These are phyloP conservation scores for Phataginus tetradactyla DNA, from an alignment of 2,797 vertebrate species.

Conservation along the genomic window DNA sequence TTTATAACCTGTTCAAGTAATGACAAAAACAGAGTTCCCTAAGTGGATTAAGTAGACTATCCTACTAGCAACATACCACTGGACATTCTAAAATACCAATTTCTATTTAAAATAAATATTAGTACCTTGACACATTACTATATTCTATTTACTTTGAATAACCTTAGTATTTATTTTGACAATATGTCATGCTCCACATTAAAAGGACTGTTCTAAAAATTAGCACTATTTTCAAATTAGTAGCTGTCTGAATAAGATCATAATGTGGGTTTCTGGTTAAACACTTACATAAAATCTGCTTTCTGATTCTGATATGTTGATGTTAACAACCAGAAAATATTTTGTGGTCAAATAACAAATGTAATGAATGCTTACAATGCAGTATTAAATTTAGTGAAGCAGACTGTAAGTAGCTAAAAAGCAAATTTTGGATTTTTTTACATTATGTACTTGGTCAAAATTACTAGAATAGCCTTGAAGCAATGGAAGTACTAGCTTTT, in stretches of 20 bases:
- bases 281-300: not conserved
- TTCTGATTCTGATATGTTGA: slow-evolving; percentile 2
- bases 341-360: slow-evolving; percentile 38
- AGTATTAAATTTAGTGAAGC: slow-evolving; percentile 16
- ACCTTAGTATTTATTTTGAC: not conserved
- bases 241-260: not conserved
- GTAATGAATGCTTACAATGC: not conserved
- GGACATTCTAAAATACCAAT: not conserved
- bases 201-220: slow-evolving; percentile 4
- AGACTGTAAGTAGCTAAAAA: not conserved
- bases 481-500: not conserved
- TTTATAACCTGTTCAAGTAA: not conserved
- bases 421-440: slow-evolving; percentile 10
- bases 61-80: not conserved
- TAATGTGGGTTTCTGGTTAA: not conserved
- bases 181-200: not conserved
- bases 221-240: not conserved
- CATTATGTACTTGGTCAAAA: slow-evolving; percentile 39
- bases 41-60: not conserved
- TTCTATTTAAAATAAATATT: slow-evolving; percentile 27
- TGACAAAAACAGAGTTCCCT: not conserved
- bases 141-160: not conserved
- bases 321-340: slow-evolving; percentile 38
- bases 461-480: slow-evolving; percentile 3
- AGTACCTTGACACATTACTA: not conserved